Evolutionary conservation across 2,888 invertebrate species (phyloP).

Genomic region (Apocheima hispidaria): DNA sequence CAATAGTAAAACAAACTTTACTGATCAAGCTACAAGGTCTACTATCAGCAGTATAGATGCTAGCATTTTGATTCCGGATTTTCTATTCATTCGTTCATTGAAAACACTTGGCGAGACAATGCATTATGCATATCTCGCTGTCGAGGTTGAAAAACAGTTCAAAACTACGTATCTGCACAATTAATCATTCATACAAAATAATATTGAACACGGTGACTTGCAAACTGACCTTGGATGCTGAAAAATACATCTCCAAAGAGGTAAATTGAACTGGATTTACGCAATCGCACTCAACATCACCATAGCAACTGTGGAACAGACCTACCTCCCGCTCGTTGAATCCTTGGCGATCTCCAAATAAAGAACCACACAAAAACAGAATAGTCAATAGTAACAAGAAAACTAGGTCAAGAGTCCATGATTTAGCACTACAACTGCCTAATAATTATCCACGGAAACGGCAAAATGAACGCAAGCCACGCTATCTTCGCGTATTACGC

Average conservation of each 20-base stretch:
- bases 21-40: constrained; percentile 1
- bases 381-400: constrained; percentile 4
- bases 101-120: constrained; percentile 23
- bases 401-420: constrained; percentile 76
- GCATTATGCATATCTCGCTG: constrained; percentile 19
- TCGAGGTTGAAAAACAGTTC: constrained; percentile 34
- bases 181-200: constrained; percentile 11
- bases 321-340: constrained; percentile 62
- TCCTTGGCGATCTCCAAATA: constrained; percentile 65
- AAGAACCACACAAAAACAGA: constrained; percentile 48
- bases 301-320: constrained; percentile 65
- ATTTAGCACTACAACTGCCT: constrained; percentile 54
- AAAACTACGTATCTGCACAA: constrained; percentile 19
- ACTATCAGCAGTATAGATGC: not conserved
- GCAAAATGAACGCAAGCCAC: constrained; percentile 44
- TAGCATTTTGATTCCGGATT: constrained; percentile 12
- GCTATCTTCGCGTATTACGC: constrained; percentile 53
- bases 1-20: constrained; percentile 10
- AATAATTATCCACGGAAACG: constrained; percentile 42
- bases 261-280: constrained; percentile 50
- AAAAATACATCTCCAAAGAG: constrained; percentile 55
- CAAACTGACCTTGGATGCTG: constrained; percentile 59
- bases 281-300: constrained; percentile 60
- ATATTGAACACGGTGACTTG: not conserved
- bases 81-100: constrained; percentile 15